Evolutionary conservation across 2,797 vertebrate species (phyloP).

Genomic region (Enteromius fasciolatus): DNA sequence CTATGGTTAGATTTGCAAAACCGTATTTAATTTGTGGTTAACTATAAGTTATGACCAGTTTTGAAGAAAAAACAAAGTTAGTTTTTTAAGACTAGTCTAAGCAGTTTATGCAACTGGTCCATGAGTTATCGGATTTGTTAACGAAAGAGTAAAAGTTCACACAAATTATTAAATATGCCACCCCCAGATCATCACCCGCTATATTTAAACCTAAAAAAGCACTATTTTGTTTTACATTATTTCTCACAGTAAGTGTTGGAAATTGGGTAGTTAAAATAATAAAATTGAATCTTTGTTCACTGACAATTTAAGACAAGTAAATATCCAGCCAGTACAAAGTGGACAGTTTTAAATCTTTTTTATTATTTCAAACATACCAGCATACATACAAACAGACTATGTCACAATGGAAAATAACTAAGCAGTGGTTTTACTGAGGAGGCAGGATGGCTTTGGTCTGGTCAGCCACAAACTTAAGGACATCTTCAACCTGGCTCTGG

Average conservation of each 20-base stretch:
- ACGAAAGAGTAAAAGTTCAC: neutral
- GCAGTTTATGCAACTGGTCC: neutral
- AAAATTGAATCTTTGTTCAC: neutral
- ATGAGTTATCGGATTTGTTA: neutral
- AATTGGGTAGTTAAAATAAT: neutral
- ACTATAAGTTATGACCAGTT: neutral
- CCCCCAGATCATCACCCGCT: neutral
- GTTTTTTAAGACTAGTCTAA: neutral
- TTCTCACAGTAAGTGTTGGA: neutral
- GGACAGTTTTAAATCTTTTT: neutral
- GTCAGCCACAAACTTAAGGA: constrained; percentile 67
- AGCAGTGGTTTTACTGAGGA: constrained; percentile 60
- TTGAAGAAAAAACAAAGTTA: neutral
- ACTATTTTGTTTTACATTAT: neutral
- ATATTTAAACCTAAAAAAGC: neutral
- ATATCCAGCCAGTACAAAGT: neutral
- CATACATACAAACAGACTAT: neutral
- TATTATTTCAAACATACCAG: constrained; percentile 23
- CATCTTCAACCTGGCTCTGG: constrained; percentile 59
- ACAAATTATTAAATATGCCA: neutral
- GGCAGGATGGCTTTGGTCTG: constrained; percentile 69
- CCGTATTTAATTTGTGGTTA: neutral
- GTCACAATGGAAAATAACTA: neutral
- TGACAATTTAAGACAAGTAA: neutral
- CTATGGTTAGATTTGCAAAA: neutral